These are phyloP conservation scores for Mus minutoides DNA, from an alignment of 2,797 vertebrate species.

Conservation along the genomic window DNA sequence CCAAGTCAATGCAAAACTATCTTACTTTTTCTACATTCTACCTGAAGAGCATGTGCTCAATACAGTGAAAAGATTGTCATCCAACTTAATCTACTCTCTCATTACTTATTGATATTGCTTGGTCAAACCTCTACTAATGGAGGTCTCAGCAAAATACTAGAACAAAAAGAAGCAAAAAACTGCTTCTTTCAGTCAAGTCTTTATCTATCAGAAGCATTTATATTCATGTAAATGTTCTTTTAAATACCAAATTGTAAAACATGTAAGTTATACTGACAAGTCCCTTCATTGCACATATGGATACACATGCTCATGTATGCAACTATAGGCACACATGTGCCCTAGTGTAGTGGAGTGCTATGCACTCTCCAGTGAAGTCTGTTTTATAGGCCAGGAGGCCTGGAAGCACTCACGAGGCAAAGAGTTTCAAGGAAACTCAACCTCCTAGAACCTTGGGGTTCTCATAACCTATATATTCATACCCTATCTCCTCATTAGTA, in stretches of 20 bases:
- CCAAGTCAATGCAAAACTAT: neutral
- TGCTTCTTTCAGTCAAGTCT: too few species aligned
- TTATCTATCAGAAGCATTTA: neutral
- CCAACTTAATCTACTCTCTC: neutral
- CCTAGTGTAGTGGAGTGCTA: neutral
- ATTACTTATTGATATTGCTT: neutral
- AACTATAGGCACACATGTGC: neutral
- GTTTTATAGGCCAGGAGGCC: too few species aligned
- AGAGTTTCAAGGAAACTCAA: too few species aligned
- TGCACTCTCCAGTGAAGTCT: too few species aligned
- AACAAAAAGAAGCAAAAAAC: neutral
- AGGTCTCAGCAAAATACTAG: neutral
- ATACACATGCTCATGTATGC: neutral
- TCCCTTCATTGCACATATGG: neutral
- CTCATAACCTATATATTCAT: too few species aligned
- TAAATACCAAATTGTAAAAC: neutral
- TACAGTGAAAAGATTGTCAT: neutral
- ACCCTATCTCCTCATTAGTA: too few species aligned
- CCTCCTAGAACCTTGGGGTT: too few species aligned
- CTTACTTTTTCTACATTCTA: conserved; percentile 16
- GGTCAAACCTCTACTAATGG: neutral
- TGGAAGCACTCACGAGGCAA: too few species aligned
- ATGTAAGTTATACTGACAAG: neutral
- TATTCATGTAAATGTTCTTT: neutral
- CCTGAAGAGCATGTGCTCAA: neutral